These are phyloP conservation scores for Zonotrichia albicollis DNA, from an alignment of 2,797 vertebrate genomes.

Conservation along the genomic window DNA sequence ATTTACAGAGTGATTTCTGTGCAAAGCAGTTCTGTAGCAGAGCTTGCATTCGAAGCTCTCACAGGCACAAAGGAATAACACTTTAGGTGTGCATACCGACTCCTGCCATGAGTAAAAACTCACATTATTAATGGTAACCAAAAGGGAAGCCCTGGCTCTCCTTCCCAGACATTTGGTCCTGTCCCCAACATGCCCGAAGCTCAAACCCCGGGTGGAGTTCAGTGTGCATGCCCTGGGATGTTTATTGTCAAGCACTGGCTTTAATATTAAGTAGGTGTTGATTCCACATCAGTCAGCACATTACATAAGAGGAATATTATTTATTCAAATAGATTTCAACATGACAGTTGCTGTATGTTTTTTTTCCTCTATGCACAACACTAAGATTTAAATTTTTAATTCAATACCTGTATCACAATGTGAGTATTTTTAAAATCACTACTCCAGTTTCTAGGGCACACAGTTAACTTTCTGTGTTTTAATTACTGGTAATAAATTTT, in stretches of 20 bases:
- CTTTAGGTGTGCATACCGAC: slow-evolving; percentile 12
- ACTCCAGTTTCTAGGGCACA: neutral
- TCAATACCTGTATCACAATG: neutral
- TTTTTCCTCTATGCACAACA: neutral
- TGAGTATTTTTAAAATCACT: neutral
- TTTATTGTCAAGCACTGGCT: neutral
- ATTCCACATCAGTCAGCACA: slow-evolving; percentile 41
- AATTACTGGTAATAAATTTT: neutral
- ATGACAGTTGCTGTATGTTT: neutral
- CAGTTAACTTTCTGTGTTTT: neutral
- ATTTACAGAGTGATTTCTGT: slow-evolving; percentile 6
- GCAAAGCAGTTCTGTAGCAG: neutral
- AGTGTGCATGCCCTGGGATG: neutral
- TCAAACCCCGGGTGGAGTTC: neutral
- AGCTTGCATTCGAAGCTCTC: neutral
- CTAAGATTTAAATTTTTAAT: neutral
- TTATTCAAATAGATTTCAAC: slow-evolving; percentile 50
- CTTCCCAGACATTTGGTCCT: neutral
- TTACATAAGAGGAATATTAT: slow-evolving; percentile 54
- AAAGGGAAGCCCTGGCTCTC: slow-evolving; percentile 46
- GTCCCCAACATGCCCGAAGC: neutral
- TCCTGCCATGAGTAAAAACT: slow-evolving; percentile 13
- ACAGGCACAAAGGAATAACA: neutral
- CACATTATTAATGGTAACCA: slow-evolving; percentile 45
- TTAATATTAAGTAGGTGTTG: slow-evolving; percentile 52